These are phyloP conservation scores for Eulemur mongoz DNA, from an alignment of 2,797 vertebrate genomes.

Conservation along the genomic window DNA sequence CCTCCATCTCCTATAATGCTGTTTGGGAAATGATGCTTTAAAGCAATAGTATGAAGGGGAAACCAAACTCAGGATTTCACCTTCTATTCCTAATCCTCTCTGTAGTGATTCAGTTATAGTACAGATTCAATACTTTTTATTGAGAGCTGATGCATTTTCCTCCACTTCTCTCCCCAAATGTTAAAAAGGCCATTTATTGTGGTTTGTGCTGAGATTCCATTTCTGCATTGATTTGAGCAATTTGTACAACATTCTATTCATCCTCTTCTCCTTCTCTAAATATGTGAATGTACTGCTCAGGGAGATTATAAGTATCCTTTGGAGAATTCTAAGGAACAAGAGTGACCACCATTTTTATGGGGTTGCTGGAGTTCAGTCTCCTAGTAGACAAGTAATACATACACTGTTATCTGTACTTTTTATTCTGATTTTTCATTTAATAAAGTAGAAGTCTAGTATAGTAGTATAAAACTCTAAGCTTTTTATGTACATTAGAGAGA, in stretches of 20 bases:
- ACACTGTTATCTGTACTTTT: not conserved
- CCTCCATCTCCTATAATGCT: not conserved
- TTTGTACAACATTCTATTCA: not conserved
- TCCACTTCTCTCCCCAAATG: not conserved
- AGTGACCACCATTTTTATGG: not conserved
- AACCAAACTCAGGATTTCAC: not conserved
- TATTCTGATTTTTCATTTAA: conserved; percentile 6
- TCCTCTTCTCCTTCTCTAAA: not conserved
- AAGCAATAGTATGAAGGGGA: not conserved
- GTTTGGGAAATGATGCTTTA: not conserved
- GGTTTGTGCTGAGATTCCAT: not conserved
- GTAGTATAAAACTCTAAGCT: not conserved
- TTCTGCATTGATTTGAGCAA: not conserved
- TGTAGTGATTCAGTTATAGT: not conserved
- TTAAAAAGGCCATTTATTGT: not conserved
- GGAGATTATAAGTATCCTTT: not conserved
- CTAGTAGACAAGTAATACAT: not conserved
- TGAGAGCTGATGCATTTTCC: not conserved
- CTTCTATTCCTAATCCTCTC: not conserved
- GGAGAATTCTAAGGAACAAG: conserved; percentile 8
- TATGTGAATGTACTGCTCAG: not conserved
- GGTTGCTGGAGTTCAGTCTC: not conserved
- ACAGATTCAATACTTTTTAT: not conserved
- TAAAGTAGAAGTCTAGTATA: not conserved
- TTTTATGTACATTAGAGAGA: not conserved